Conservation (phyloP, 1,140 invertebrate genomes). For the Callitettix versicolor region DNA sequence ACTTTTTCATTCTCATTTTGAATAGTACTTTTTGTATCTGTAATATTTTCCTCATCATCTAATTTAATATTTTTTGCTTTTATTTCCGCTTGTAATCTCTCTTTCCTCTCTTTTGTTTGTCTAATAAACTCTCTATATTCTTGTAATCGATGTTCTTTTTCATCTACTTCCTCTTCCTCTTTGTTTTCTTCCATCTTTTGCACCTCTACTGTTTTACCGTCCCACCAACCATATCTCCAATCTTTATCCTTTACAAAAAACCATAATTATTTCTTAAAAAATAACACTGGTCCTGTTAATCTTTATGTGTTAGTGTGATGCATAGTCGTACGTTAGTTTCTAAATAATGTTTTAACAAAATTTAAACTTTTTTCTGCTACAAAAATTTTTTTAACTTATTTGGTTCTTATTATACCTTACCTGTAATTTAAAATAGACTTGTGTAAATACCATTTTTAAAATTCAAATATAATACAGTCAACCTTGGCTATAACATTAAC, state of each 20-base stretch:
- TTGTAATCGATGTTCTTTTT: constrained; percentile 19
- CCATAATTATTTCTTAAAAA: too few relatives aligned
- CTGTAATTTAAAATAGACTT: too few relatives aligned
- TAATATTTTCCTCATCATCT: constrained; percentile 5
- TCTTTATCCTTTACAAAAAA: constrained; percentile 17
- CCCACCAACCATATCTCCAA: constrained; percentile 27
- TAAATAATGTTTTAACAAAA: too few relatives aligned
- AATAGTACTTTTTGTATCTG: constrained; percentile 6
- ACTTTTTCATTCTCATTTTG: constrained; percentile 14
- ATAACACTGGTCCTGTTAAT: too few relatives aligned
- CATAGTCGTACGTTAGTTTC: too few relatives aligned
- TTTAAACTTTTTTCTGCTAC: too few relatives aligned
- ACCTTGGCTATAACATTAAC: too few relatives aligned
- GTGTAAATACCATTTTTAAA: too few relatives aligned
- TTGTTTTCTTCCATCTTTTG: constrained; percentile 16
- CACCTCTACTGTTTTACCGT: constrained; percentile 22
- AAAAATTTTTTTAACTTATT: too few relatives aligned
- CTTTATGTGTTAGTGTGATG: too few relatives aligned
- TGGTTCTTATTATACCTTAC: too few relatives aligned
- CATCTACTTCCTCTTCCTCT: constrained; percentile 19
- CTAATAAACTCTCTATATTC: constrained; percentile 21
- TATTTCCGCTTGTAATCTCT: not conserved
- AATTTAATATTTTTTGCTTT: constrained; percentile 9
- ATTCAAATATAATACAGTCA: too few relatives aligned
- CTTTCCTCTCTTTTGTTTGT: constrained; percentile 14